phyloP scores from a whole-genome alignment of 2,888 invertebrate species.

The Sarcophaga subvicina region DNA sequence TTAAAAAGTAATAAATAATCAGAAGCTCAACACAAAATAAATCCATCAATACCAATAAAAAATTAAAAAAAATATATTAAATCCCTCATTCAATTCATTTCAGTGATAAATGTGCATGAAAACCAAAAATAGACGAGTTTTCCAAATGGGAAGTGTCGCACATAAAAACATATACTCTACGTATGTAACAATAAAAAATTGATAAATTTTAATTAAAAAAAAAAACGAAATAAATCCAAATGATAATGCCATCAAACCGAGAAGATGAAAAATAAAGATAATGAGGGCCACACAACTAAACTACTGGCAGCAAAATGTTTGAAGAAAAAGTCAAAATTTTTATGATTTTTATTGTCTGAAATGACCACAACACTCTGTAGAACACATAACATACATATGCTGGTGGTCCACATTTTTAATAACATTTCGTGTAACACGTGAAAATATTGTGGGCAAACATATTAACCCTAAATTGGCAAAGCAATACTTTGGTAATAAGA shows the following conservation, averaged over 20 bases:
- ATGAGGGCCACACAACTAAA: conserved; percentile 55
- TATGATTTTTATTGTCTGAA: background rate
- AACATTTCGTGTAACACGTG: background rate
- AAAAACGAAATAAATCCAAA: conserved; percentile 40
- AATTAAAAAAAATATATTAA: background rate
- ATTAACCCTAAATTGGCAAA: background rate
- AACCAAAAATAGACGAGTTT: conserved; percentile 37
- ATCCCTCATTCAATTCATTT: background rate
- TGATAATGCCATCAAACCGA: background rate
- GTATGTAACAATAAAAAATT: conserved; percentile 50
- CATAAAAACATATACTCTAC: conserved; percentile 20
- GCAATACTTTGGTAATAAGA: too few species aligned
- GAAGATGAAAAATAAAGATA: conserved; percentile 28
- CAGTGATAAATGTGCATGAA: conserved; percentile 28
- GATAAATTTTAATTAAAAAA: conserved; percentile 71
- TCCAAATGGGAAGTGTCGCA: conserved; percentile 53
- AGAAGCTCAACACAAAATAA: conserved; percentile 21
- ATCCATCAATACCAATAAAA: conserved; percentile 13
- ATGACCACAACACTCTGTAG: background rate
- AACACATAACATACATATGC: background rate
- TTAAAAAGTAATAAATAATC: conserved; percentile 17
- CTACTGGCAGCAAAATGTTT: background rate
- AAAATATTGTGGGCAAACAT: too few species aligned
- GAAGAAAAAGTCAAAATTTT: background rate
- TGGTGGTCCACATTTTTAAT: background rate